Evolutionary conservation across 2,888 invertebrate species (phyloP).

Genomic region (Aphodius granarius): DNA sequence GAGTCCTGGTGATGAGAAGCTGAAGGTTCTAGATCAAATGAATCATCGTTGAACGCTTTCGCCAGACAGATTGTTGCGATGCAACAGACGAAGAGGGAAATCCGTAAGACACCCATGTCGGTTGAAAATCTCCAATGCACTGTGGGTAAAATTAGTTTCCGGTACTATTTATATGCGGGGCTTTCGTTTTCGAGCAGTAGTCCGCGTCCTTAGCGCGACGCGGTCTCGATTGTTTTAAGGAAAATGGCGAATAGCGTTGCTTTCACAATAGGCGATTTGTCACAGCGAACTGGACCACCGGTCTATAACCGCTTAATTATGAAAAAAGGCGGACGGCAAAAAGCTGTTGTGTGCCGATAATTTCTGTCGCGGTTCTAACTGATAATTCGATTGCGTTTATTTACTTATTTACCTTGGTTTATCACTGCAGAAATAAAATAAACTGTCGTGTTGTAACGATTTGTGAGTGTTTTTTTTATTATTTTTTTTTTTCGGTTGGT

Average conservation of each 20-base stretch:
- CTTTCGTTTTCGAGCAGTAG: not conserved
- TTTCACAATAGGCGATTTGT: not conserved
- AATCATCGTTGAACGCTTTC: not conserved
- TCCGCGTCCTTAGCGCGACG: not conserved
- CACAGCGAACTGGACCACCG: not conserved
- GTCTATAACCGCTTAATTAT: not conserved
- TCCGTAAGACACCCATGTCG: conserved; percentile 6
- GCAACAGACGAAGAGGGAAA: not conserved
- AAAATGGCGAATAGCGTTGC: not conserved
- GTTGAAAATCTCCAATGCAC: not conserved
- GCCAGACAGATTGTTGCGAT: not conserved
- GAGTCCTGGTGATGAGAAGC: not conserved
- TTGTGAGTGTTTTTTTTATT: too few species aligned
- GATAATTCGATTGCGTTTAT: not conserved
- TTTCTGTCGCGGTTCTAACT: not conserved
- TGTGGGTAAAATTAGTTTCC: not conserved
- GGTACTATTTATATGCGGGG: not conserved
- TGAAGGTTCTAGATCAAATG: not conserved
- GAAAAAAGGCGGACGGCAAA: not conserved
- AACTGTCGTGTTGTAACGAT: not conserved
- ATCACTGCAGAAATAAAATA: not conserved
- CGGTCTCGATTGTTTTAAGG: not conserved
- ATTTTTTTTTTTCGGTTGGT: not conserved
- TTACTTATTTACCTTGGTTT: not conserved
- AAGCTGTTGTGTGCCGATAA: not conserved